Percentiles rank a stretch among this genome's conserved stretches.
Conservation (phyloP, 2,113 vertebrate species). For the Vireo altiloquus region DNA sequence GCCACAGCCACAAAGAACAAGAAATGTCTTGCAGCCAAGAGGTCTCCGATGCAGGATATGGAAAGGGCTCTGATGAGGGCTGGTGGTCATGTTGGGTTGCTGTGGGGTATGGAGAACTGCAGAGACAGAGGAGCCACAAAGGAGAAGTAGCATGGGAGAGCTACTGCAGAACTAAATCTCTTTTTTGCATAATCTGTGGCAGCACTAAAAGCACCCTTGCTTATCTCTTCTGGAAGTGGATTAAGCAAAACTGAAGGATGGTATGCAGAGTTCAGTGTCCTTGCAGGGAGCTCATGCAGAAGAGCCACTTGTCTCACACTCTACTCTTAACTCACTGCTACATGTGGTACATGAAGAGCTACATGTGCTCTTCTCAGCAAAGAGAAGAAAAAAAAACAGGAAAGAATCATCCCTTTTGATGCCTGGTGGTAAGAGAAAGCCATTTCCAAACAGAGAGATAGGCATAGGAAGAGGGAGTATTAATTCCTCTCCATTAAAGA, state of each 20-base stretch:
- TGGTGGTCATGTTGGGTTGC: not conserved
- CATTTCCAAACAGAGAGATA: not conserved
- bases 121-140: not conserved
- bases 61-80: not conserved
- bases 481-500: conserved; percentile 37
- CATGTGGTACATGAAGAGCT: too few relatives aligned
- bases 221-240: not conserved
- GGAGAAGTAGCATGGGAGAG: not conserved
- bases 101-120: not conserved
- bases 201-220: not conserved
- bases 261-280: not conserved
- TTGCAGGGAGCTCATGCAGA: not conserved
- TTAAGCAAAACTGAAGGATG: not conserved
- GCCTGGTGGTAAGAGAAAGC: not conserved
- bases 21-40: not conserved
- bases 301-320: not conserved
- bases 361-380: too few relatives aligned
- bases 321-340: not conserved
- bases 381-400: not conserved
- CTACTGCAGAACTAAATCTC: not conserved
- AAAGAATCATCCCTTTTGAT: not conserved
- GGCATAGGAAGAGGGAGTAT: not conserved
- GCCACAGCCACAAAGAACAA: not conserved
- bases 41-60: not conserved
- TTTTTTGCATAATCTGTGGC: not conserved